Base-by-base conservation (phyloP, 1,140 invertebrate species). In the Halesus radiatus region DNA sequence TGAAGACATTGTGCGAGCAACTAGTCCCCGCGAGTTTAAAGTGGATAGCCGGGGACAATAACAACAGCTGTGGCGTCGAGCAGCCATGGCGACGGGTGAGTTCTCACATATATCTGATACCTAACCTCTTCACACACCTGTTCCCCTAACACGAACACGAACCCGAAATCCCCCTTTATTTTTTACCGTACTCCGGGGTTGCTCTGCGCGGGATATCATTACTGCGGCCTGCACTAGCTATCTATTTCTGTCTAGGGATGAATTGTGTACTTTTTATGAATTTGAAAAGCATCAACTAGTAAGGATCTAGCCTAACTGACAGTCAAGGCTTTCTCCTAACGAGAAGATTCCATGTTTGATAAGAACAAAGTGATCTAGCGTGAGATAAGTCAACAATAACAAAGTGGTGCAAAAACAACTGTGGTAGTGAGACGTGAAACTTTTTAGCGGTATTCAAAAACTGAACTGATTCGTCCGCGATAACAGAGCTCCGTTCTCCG, bases 1-100 rank as follows among this genome's bases (percentile, higher is more conserved):
- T 76, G 62, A 83, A 83, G 81, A 83, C 81, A 73, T 74, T 80
- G 81, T 78, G 77, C 70, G 76, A 70, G 79, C 79, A 80, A 83
- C 79, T 80, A 80, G 68, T 83, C 70, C 72, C 77, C 79, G 79
- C 72, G 76, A 80, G 79, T 80, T 53, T 29, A 80, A 56, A 58
- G 81, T 83, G 81, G 81, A 77, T 80, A 77, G 52, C 74, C 74
- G 81, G 72, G 72, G 76, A 23, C 56, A 62, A 54, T 74, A 54
- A 75, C 76, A 80, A 75, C 78, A 77, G 81, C 79, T 80, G 81
- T 80, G 79, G 81, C 81, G 78, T 76, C 56, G 56, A 78, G 53
- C 75, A 56, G 64, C 81, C 70, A 76, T 78, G 79, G 81, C 81
- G 81, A 78, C 70, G 75, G 81, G 81, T 83, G 75, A 83, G 81